Percentiles rank a stretch among this genome's conserved stretches.
Evolutionary conservation across 2,797 vertebrate genomes (phyloP).

Genomic region (Sebastes paucispinis): DNA sequence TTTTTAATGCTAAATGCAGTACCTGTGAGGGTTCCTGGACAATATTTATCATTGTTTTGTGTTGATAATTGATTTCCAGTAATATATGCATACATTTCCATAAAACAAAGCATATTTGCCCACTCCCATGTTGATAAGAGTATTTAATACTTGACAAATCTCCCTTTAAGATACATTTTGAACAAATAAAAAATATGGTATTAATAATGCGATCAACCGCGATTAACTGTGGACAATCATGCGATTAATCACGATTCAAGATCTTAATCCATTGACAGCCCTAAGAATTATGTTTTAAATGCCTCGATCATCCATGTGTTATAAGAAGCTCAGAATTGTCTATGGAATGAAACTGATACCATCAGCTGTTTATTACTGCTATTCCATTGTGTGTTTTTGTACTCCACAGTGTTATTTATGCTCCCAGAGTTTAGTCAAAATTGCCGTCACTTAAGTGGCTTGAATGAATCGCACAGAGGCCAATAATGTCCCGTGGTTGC

Average conservation of each 20-base stretch:
- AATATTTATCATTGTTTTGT: too few relatives aligned
- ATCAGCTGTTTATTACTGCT: slow-evolving; percentile 4
- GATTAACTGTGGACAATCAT: too few relatives aligned
- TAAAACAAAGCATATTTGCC: too few relatives aligned
- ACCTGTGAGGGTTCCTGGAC: too few relatives aligned
- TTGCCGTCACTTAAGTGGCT: slow-evolving; percentile 36
- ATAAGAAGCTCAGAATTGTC: not conserved
- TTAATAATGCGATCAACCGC: too few relatives aligned
- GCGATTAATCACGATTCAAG: not conserved
- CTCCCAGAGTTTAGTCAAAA: slow-evolving; percentile 34
- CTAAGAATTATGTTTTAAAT: not conserved
- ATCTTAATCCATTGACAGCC: not conserved
- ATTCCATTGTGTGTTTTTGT: slow-evolving; percentile 3
- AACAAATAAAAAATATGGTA: too few relatives aligned
- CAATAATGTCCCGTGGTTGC: slow-evolving; percentile 43
- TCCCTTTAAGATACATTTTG: too few relatives aligned
- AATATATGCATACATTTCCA: too few relatives aligned
- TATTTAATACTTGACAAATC: too few relatives aligned
- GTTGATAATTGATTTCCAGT: too few relatives aligned
- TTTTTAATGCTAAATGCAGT: too few relatives aligned
- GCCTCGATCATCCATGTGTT: not conserved
- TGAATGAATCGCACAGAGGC: slow-evolving; percentile 52
- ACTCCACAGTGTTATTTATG: slow-evolving; percentile 22
- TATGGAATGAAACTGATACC: not conserved
- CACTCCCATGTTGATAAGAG: too few relatives aligned